Percentiles rank a stretch among this genome's conserved stretches.
Evolutionary conservation across 92 coral and sea anemone genomes (phyloP).

Genomic region (Montipora capitata): DNA sequence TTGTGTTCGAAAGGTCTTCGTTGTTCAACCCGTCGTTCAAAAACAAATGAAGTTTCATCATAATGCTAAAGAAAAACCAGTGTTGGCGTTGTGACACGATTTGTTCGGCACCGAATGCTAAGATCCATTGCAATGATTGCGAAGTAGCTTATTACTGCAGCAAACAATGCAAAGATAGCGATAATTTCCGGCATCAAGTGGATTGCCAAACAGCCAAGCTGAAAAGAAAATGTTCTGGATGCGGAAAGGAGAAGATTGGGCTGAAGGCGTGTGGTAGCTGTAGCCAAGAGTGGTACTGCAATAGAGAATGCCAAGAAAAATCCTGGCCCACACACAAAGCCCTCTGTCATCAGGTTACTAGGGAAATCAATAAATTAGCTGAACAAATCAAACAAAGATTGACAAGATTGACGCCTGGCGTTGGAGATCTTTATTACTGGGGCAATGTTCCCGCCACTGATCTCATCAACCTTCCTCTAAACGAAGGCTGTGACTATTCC

Average conservation of each 20-base stretch:
- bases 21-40: too few species aligned
- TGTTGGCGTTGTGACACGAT: not conserved
- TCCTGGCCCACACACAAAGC: slow-evolving; percentile 68
- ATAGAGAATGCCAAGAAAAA: slow-evolving; percentile 57
- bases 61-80: slow-evolving; percentile 15
- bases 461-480: slow-evolving; percentile 75
- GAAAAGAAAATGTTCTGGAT: slow-evolving; percentile 61
- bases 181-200: not conserved
- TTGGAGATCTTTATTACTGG: slow-evolving; percentile 68
- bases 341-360: slow-evolving; percentile 53
- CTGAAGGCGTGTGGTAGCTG: slow-evolving; percentile 71
- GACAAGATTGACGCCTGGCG: not conserved
- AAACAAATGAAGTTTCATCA: too few species aligned
- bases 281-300: slow-evolving; percentile 72
- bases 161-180: slow-evolving; percentile 56
- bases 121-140: slow-evolving; percentile 25
- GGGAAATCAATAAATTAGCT: slow-evolving; percentile 6
- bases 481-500: slow-evolving; percentile 63
- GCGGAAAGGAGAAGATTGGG: slow-evolving; percentile 29
- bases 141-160: slow-evolving; percentile 79
- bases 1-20: too few species aligned
- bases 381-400: not conserved
- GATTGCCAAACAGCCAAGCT: slow-evolving; percentile 71
- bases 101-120: not conserved
- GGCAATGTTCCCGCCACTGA: slow-evolving; percentile 87